phyloP scores from a whole-genome alignment of 2,113 vertebrate genomes.

The Rhinoderma darwinii region DNA sequence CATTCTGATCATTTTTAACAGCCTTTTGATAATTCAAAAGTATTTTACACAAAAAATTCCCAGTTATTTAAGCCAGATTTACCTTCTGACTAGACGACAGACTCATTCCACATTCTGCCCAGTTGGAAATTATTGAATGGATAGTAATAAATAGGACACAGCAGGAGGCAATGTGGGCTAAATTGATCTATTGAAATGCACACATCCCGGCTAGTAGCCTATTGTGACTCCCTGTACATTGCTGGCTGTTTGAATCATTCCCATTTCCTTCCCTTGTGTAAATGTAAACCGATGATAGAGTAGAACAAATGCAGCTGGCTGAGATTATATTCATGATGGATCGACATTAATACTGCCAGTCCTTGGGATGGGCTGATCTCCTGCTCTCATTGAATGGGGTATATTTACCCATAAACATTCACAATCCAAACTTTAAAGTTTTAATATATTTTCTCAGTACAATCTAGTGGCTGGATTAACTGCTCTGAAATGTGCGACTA shows the following conservation, averaged over 20 bases:
- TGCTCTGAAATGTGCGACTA: neutral
- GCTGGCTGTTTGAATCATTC: neutral
- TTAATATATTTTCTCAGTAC: neutral
- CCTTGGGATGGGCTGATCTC: neutral
- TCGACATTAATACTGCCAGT: neutral
- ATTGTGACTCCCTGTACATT: neutral
- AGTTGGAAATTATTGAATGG: conserved; percentile 24
- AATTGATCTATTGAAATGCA: conserved; percentile 23
- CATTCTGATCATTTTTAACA: too few relatives aligned
- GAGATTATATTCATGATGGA: neutral
- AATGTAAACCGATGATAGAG: conserved; percentile 17
- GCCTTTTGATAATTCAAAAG: too few relatives aligned
- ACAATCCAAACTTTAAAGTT: neutral
- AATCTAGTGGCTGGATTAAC: neutral
- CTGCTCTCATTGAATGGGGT: neutral
- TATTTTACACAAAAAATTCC: too few relatives aligned
- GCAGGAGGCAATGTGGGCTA: neutral
- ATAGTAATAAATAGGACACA: conserved; percentile 18
- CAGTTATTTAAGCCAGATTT: neutral
- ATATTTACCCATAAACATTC: neutral
- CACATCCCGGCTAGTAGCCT: neutral
- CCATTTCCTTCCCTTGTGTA: conserved; percentile 14
- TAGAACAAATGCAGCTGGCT: conserved; percentile 2
- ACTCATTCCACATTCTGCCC: neutral
- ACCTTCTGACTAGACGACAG: neutral